Base-by-base conservation (phyloP, 2,113 vertebrate genomes). In the Turnix velox region DNA sequence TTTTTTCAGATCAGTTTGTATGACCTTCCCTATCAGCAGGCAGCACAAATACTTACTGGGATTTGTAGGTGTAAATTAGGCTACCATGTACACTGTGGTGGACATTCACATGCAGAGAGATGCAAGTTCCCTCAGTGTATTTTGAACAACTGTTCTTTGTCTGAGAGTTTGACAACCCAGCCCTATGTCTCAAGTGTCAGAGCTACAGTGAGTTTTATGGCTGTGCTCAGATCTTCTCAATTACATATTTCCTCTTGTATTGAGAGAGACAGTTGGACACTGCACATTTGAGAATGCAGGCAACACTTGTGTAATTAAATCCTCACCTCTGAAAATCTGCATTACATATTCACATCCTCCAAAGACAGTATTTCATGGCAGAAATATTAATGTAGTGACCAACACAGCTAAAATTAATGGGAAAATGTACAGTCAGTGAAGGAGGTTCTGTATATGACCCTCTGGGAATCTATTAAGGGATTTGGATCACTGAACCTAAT, bases 131-230 rank as follows among this genome's bases (percentile, higher is more conserved):
- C 58, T 65, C 30, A 0, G 7, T 46, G 84, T 42, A 16, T 58
- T 76, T 58, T 18, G 49, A 87, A 91, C 88, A 93, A 58, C 63
- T 73, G 54, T 4, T 88, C 87, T 87, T 93, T 93, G 83, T 93
- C 57, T 87, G 45, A 37, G 83, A 52, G 48, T 14, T 63, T 83
- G 71, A 76, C 89, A 91, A 14, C 42, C 63, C 46, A 58, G 49
- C 45, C 30, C 54, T 87, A 1, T 15, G 30, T 76, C 81, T 83
- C 91, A 43, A 57, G 62, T 90, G 83, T 88, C 90, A 81, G 73
- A 63, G 63, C 80, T 78, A 24, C 80, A 61, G 55, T 0, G 0
- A 63, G 68, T 72, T 96, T 92, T 81, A 72, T 19, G 45, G 77
- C 49, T 68, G 31, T 33, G 61, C 86, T 93, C 74, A 67, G 71